Percentiles rank a stretch among this genome's conserved stretches.
Evolutionary conservation across 2,888 invertebrate species (phyloP).

Genomic region (Agriopis marginaria): DNA sequence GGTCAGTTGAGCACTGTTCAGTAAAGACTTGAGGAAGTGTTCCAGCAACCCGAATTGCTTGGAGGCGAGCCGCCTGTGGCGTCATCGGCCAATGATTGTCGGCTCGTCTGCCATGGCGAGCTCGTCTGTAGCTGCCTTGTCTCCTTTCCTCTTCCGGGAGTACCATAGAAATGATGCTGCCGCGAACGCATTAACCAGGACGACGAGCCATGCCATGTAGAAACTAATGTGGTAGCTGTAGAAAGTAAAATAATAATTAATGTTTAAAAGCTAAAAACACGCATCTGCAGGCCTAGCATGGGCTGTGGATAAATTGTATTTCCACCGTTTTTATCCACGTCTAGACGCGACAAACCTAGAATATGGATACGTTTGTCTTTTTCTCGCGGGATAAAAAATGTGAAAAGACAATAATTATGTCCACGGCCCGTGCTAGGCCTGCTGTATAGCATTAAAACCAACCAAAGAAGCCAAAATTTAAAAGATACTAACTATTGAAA

Average conservation of each 20-base stretch:
- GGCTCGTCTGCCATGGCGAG: constrained; percentile 95
- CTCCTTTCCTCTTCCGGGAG: constrained; percentile 94
- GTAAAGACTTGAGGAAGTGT: constrained; percentile 72
- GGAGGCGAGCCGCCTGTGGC: constrained; percentile 53
- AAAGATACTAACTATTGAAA: no score
- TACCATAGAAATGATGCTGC: constrained; percentile 92
- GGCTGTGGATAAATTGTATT: no score
- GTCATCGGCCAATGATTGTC: constrained; percentile 91
- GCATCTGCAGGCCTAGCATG: no score
- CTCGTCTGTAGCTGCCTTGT: constrained; percentile 93
- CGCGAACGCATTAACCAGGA: constrained; percentile 88
- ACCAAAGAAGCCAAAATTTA: no score
- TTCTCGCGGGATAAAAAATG: no score
- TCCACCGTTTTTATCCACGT: no score
- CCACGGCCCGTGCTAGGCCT: no score
- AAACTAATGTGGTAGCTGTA: constrained; percentile 90
- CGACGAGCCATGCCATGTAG: constrained; percentile 92
- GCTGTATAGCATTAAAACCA: no score
- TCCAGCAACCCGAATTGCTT: constrained; percentile 58
- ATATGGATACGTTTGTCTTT: no score
- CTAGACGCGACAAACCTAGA: no score
- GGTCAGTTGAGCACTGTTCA: constrained; percentile 85
- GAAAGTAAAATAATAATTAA: constrained; percentile 39
- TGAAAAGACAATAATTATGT: no score
- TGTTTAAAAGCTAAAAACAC: not conserved